A percentile compares a stretch with the other conserved stretches of the same genome.
These are phyloP conservation scores for Nymphalis urticae DNA, from an alignment of 2,888 invertebrate genomes.

Conservation along the genomic window DNA sequence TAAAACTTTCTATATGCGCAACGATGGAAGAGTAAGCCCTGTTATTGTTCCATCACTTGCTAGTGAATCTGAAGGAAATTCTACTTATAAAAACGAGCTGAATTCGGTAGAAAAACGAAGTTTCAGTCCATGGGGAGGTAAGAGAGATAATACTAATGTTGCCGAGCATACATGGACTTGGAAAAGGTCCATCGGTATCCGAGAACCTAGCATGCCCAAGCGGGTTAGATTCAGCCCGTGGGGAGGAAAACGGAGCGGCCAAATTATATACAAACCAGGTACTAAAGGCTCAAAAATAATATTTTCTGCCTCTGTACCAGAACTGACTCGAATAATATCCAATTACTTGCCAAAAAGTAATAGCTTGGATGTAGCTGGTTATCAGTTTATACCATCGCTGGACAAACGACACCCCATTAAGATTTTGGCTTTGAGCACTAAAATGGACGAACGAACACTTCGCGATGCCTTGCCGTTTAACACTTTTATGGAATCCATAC, in stretches of 20 bases:
- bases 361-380: constrained; percentile 55
- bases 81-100: constrained; percentile 43
- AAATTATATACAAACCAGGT: constrained; percentile 67
- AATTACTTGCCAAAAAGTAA: constrained; percentile 57
- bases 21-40: constrained; percentile 47
- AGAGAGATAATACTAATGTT: constrained; percentile 49
- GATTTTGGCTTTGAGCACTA: constrained; percentile 60
- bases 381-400: constrained; percentile 58
- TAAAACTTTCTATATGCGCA: constrained; percentile 51
- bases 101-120: constrained; percentile 58
- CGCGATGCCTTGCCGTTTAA: constrained; percentile 66
- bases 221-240: constrained; percentile 75
- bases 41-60: constrained; percentile 45
- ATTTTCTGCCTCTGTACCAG: constrained; percentile 64
- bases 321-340: constrained; percentile 63
- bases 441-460: constrained; percentile 51
- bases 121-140: constrained; percentile 77
- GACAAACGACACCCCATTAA: constrained; percentile 68
- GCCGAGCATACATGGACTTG: constrained; percentile 69
- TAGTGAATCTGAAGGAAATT: constrained; percentile 48
- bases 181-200: constrained; percentile 59
- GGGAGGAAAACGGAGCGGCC: constrained; percentile 74
- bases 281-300: constrained; percentile 62
- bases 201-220: constrained; percentile 76
- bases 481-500: constrained; percentile 56